Base-by-base conservation (phyloP, 2,113 vertebrate genomes). In the Triplophysa tibetana region DNA sequence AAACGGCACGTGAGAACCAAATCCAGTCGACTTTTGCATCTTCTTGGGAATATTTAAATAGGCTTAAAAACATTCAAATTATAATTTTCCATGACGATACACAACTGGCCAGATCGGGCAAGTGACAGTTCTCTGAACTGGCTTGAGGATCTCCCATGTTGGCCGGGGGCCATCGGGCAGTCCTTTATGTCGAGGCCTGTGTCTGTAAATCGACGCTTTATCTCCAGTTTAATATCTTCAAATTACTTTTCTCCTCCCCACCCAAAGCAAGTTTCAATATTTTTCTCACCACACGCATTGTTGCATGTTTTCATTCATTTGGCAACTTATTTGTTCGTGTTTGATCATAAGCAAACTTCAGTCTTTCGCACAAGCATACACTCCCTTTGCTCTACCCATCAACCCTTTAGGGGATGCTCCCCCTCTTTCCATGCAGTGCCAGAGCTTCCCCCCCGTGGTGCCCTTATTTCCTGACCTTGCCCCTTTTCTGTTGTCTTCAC, bases 401-500 rank as follows among this genome's bases (percentile, higher is more conserved):
- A 24, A 7, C 14, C 33, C 29, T 63, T 77, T 66, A 41, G 67
- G 72, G 45, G 26, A 75, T 62, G 24, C 41, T 48, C n/a, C 16
- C 54, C 62, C 76, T 23, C 12, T 21, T 29, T 60, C 52, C 50
- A 14, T 74, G 6, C n/a, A 12, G 19, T 82, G 63, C 63, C 81
- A 74, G 4, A 38, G 38, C 19, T 56, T 16, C 70, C 58, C 70
- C 62, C 58, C 70, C 3, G 8, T 65, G 3, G 21, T 52, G 67
- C 38, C 8, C 48, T 60, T 41, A 50, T 80, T 77, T 72, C 52
- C 16, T 43, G 54, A 64, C 52, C 56, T 79, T 69, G 60, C 60
- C 80, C 77, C 77, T 78, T 68, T 73, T 73, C 76, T 63, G 70
- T 61, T 58, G 75, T 50, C 77, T 21, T 62, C 48, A 50, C 21